A percentile compares a stretch with the other conserved stretches of the same genome.
Conservation (phyloP, 2,888 invertebrate species). For the Adelognathus sp. region DNA sequence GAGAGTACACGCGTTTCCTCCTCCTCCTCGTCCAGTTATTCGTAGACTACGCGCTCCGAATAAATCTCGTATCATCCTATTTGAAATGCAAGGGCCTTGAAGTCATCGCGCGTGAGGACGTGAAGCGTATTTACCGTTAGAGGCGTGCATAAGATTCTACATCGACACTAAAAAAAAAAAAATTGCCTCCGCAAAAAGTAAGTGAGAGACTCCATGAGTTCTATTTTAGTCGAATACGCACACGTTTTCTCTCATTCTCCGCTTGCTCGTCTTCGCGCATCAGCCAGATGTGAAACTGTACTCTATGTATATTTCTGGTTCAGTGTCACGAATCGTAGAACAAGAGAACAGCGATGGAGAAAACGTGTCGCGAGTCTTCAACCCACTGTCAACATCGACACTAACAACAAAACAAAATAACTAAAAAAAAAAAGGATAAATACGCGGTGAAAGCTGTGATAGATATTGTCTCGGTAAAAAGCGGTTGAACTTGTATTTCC, state of each 20-base stretch:
- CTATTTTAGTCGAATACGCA: background rate
- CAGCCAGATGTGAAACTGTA: background rate
- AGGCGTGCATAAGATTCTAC: background rate
- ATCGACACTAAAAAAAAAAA: background rate
- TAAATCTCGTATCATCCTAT: conserved; percentile 66
- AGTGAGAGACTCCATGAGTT: background rate
- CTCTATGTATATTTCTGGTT: background rate
- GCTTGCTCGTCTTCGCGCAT: background rate
- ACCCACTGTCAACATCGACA: background rate
- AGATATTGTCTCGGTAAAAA: background rate
- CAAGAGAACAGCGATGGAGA: background rate
- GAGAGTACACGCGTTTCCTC: no score
- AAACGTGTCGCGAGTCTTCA: background rate
- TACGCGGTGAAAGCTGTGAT: background rate
- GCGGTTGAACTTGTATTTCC: background rate
- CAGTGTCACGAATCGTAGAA: background rate
- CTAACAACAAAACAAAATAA: background rate
- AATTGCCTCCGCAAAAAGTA: background rate
- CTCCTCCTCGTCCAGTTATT: conserved; percentile 64
- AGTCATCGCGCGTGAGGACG: conserved; percentile 11
- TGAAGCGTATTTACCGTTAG: background rate
- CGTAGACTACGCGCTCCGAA: conserved; percentile 67
- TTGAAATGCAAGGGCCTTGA: conserved; percentile 58
- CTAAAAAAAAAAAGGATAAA: background rate
- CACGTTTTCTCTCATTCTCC: background rate